These are phyloP conservation scores for Epizoanthus stellaris DNA, from an alignment of 92 coral and sea anemone species.

Conservation along the genomic window DNA sequence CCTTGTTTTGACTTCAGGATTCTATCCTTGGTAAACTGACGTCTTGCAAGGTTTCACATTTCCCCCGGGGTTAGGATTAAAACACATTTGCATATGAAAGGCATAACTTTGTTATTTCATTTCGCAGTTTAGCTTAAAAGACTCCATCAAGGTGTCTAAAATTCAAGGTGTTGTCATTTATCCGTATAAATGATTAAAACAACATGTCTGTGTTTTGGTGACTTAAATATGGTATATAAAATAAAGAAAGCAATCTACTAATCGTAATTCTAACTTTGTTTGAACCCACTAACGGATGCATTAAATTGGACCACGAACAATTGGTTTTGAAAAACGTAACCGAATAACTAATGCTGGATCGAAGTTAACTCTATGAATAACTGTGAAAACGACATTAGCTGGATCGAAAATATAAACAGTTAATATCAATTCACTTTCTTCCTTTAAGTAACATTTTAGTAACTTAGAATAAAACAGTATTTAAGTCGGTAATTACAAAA, in stretches of 20 bases:
- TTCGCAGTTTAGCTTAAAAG: conserved; percentile 17
- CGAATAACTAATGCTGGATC: neutral
- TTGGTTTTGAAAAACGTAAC: conserved; percentile 2
- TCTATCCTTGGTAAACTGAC: neutral
- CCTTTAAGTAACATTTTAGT: neutral
- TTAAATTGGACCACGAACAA: neutral
- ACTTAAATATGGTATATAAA: neutral
- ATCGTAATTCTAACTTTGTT: too few relatives aligned
- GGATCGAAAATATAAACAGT: neutral
- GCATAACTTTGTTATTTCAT: conserved; percentile 7
- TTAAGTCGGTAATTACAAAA: too few relatives aligned
- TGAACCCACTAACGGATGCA: too few relatives aligned
- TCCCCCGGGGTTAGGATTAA: neutral
- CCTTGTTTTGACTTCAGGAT: neutral
- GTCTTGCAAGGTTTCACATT: neutral
- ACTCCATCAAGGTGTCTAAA: conserved; percentile 8
- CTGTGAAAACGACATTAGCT: neutral
- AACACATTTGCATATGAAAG: conserved; percentile 27
- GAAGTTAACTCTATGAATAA: neutral
- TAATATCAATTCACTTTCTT: neutral
- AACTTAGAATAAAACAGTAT: neutral
- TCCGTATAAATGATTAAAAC: conserved; percentile 11
- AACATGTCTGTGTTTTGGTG: neutral
- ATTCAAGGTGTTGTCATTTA: neutral
- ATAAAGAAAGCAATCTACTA: neutral